These are phyloP conservation scores for Anthrax anthrax DNA, from an alignment of 2,888 invertebrate species.

Conservation along the genomic window DNA sequence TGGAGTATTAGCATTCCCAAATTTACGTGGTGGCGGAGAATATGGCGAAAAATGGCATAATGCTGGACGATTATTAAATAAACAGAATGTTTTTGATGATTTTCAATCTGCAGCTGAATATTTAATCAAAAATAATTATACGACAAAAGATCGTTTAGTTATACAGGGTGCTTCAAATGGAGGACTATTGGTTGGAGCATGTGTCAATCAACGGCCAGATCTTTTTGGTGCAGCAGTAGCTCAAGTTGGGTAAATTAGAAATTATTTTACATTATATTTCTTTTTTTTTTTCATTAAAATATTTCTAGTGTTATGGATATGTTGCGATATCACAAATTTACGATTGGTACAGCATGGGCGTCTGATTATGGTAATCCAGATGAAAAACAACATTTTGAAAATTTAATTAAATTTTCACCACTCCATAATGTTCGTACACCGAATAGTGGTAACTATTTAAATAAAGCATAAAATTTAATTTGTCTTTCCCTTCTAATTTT, in stretches of 20 bases:
- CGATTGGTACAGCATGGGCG: conserved; percentile 92
- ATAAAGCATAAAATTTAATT: no score
- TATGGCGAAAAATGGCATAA: conserved; percentile 98
- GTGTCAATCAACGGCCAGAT: conserved; percentile 88
- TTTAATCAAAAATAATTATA: conserved; percentile 67
- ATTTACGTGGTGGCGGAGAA: conserved; percentile 93
- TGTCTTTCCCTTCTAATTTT: background rate
- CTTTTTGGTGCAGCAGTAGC: conserved; percentile 84
- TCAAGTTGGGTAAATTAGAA: conserved; percentile 66
- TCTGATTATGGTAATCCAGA: conserved; percentile 92
- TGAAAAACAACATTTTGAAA: conserved; percentile 70
- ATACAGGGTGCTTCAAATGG: conserved; percentile 97
- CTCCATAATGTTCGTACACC: conserved; percentile 77
- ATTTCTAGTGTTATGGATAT: conserved; percentile 81
- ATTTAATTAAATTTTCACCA: conserved; percentile 78
- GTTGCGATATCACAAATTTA: conserved; percentile 95
- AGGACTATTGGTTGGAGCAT: conserved; percentile 88
- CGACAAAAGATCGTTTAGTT: conserved; percentile 54
- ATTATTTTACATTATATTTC: background rate
- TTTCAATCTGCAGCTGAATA: conserved; percentile 87
- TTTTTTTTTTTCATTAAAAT: background rate
- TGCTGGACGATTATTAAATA: conserved; percentile 75
- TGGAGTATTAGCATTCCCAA: conserved; percentile 82
- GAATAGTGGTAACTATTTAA: conserved; percentile 28
- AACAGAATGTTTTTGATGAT: conserved; percentile 96